A percentile compares a stretch with the other conserved stretches of the same genome.
These are phyloP conservation scores for Netelia virgata DNA, from an alignment of 2,888 invertebrate genomes.

Conservation along the genomic window DNA sequence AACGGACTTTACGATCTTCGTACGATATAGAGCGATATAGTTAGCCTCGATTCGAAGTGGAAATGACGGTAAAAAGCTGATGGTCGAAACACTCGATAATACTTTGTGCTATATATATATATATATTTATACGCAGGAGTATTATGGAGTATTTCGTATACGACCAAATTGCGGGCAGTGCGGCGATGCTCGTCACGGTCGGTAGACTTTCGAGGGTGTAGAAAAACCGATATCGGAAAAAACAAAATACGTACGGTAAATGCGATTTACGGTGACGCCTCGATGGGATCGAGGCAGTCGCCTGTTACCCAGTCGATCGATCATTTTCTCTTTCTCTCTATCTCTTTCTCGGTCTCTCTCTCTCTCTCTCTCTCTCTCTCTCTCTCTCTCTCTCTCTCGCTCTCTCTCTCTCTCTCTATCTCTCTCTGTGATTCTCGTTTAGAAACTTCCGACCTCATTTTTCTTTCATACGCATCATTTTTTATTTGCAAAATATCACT, in stretches of 20 bases:
- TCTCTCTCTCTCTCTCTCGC: neutral
- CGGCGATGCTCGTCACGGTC: constrained; percentile 16
- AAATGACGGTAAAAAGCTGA: neutral
- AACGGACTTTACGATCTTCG: too few relatives aligned
- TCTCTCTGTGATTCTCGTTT: neutral
- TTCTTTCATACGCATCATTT: neutral
- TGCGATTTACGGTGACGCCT: constrained; percentile 50
- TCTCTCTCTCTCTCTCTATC: neutral
- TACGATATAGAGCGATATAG: too few relatives aligned
- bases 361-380: neutral
- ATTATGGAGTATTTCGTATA: constrained; percentile 9
- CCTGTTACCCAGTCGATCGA: constrained; percentile 11
- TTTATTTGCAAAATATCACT: neutral
- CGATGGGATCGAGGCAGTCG: constrained; percentile 44
- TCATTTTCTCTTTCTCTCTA: constrained; percentile 2
- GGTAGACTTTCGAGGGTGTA: constrained; percentile 9
- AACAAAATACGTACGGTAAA: constrained; percentile 45
- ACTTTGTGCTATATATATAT: too few relatives aligned
- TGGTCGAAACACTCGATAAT: neutral
- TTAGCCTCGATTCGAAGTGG: neutral
- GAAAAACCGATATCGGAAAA: constrained; percentile 60
- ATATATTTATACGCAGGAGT: neutral
- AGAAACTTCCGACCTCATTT: constrained; percentile 33
- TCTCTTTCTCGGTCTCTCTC: too few relatives aligned
- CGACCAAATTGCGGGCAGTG: constrained; percentile 44